phyloP scores from a whole-genome alignment of 2,888 invertebrate species.

The Tipula unca region DNA sequence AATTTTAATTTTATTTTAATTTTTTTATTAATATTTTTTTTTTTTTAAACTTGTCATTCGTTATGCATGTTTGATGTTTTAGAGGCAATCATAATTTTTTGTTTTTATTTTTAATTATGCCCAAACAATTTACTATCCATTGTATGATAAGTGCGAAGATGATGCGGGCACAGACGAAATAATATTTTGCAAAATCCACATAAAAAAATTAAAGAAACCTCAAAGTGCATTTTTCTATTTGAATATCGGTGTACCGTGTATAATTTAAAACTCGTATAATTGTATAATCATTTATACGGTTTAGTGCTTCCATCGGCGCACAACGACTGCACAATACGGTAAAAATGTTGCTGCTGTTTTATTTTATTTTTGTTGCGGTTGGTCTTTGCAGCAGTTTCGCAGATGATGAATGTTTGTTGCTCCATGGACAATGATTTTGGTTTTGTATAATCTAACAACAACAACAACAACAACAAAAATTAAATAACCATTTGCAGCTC shows the following conservation, averaged over 20 bases:
- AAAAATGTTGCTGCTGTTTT: background rate
- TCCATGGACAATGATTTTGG: background rate
- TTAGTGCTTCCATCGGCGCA: background rate
- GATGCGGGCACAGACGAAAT: background rate
- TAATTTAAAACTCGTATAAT: background rate
- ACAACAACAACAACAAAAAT: no score
- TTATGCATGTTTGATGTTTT: background rate
- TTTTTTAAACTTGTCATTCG: background rate
- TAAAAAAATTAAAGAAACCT: background rate
- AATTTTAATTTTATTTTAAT: background rate
- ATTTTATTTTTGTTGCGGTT: background rate
- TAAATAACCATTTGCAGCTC: no score
- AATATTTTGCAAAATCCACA: background rate
- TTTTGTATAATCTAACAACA: no score
- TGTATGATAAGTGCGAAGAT: background rate
- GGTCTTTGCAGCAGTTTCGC: background rate
- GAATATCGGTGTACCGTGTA: background rate
- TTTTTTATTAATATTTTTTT: no score
- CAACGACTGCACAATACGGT: background rate
- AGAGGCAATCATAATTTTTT: background rate
- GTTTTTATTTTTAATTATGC: background rate
- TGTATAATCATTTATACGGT: background rate
- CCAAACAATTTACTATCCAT: background rate
- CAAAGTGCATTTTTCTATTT: background rate
- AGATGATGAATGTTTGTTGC: background rate